Evolutionary conservation across 1,140 invertebrate species (phyloP).

Genomic region (Drosophila ogumai): DNA sequence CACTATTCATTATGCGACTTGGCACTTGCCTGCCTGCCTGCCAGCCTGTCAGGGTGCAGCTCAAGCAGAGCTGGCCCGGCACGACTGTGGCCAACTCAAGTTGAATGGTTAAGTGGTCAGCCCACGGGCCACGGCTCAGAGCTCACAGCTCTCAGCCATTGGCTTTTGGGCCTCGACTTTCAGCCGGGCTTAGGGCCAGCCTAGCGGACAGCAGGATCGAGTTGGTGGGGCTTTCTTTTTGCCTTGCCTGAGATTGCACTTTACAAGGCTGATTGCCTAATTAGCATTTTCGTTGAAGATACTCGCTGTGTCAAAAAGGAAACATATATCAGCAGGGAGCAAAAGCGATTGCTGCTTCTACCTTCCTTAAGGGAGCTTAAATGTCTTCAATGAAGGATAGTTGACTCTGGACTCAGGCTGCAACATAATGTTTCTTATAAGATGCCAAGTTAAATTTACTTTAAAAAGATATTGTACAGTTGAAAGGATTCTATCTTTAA

Average conservation of each 20-base stretch:
- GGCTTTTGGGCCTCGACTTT: slow-evolving; percentile 1
- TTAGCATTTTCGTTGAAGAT: slow-evolving; percentile 26
- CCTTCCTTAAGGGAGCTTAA: neutral
- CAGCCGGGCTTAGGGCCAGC: neutral
- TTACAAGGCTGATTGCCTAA: slow-evolving; percentile 39
- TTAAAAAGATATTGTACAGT: too few relatives aligned
- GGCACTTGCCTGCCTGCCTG: slow-evolving; percentile 65
- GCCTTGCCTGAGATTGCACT: slow-evolving; percentile 35
- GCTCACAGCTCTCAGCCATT: slow-evolving; percentile 7
- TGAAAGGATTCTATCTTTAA: too few relatives aligned
- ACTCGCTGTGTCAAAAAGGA: neutral
- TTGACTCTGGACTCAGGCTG: too few relatives aligned
- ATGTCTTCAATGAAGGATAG: too few relatives aligned
- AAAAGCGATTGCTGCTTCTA: too few relatives aligned
- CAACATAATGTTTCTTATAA: too few relatives aligned
- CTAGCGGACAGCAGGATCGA: slow-evolving; percentile 20
- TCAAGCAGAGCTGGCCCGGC: slow-evolving; percentile 20
- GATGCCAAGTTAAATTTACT: too few relatives aligned
- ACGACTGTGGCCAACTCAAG: slow-evolving; percentile 40
- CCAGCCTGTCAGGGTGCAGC: slow-evolving; percentile 58
- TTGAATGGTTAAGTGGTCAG: slow-evolving; percentile 50
- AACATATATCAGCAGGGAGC: neutral
- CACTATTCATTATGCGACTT: slow-evolving; percentile 74
- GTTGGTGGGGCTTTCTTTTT: slow-evolving; percentile 5
- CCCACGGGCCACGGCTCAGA: slow-evolving; percentile 4